A percentile compares a stretch with the other conserved stretches of the same genome.
Conservation (phyloP, 1,140 invertebrate species). For the Akabosia matsudoensis region DNA sequence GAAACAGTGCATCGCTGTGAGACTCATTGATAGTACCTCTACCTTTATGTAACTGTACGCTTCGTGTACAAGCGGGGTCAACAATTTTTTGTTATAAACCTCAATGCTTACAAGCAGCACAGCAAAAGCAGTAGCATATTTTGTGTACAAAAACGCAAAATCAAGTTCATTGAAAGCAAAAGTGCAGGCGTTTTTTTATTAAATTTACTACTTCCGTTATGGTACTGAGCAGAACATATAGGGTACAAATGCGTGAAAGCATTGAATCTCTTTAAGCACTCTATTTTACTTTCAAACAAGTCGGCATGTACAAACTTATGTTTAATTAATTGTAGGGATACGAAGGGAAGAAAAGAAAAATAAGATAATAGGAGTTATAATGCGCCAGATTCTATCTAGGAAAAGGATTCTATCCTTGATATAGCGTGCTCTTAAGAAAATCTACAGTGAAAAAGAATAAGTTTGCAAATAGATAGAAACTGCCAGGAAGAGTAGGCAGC, state of each 20-base stretch:
- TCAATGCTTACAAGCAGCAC: no score
- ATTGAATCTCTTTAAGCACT: background rate
- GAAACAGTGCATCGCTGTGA: no score
- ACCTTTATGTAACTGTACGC: no score
- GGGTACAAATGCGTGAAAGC: background rate
- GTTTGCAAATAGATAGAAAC: no score
- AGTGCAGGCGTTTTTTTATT: background rate
- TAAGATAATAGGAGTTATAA: background rate
- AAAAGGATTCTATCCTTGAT: no score
- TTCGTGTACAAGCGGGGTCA: no score
- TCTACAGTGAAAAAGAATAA: no score
- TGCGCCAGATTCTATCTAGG: no score
- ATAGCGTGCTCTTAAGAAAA: no score
- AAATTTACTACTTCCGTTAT: background rate
- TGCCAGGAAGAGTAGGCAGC: no score
- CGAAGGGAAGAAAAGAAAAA: background rate
- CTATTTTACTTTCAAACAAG: background rate
- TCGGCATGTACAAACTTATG: background rate
- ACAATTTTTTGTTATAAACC: no score
- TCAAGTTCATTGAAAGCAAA: constrained; percentile 25
- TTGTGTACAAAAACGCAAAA: background rate
- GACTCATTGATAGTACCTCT: no score
- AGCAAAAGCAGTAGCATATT: background rate
- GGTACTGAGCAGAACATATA: background rate
- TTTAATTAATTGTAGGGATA: background rate